These are phyloP conservation scores for Pristis pectinata DNA, from an alignment of 2,797 vertebrate genomes.

Conservation along the genomic window DNA sequence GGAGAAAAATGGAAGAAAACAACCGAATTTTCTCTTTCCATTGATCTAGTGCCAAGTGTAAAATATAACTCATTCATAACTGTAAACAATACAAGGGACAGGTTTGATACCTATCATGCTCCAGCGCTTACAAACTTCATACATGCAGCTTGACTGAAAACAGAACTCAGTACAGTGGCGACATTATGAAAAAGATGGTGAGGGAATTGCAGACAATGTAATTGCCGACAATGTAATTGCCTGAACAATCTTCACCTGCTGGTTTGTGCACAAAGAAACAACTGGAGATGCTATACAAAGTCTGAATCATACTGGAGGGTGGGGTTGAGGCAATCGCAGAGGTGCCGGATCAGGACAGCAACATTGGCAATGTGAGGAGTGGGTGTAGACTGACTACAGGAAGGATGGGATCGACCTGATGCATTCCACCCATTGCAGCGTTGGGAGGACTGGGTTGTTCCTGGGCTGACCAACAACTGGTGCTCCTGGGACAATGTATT, in stretches of 20 bases:
- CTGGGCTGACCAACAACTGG: too few species aligned
- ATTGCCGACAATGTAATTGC: not conserved
- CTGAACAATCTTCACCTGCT: not conserved
- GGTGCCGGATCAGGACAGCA: too few species aligned
- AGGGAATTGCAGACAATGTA: not conserved
- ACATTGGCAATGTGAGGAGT: too few species aligned
- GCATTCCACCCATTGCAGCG: too few species aligned
- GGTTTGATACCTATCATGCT: not conserved
- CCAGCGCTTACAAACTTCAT: not conserved
- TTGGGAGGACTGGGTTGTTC: too few species aligned
- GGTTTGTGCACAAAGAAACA: not conserved
- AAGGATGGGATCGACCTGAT: too few species aligned
- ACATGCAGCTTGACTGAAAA: not conserved
- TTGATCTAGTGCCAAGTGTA: not conserved
- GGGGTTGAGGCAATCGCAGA: too few species aligned
- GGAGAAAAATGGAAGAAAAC: not conserved
- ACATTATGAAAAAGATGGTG: not conserved
- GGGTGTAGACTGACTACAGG: too few species aligned
- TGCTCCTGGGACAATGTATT: too few species aligned
- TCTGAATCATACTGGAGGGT: too few species aligned
- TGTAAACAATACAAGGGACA: not conserved
- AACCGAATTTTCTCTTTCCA: not conserved
- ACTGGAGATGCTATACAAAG: not conserved
- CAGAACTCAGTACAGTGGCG: not conserved
- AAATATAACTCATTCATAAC: not conserved